These are phyloP conservation scores for Cossypha heuglini DNA, from an alignment of 2,797 vertebrate species.

Conservation along the genomic window DNA sequence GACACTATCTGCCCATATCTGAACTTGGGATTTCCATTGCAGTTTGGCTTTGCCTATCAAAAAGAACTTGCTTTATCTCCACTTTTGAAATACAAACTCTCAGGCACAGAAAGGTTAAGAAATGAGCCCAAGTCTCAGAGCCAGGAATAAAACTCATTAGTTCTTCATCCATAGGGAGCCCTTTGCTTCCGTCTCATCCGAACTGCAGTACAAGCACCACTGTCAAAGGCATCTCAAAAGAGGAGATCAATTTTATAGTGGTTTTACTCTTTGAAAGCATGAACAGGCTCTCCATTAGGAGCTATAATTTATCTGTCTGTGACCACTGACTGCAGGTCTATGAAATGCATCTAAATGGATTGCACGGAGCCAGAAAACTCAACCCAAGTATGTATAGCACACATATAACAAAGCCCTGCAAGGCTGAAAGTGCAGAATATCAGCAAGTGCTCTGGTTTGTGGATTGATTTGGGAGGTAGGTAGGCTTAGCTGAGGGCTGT, in stretches of 20 bases:
- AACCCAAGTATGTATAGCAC: not conserved
- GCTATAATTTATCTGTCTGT: constrained; percentile 53
- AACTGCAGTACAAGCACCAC: constrained; percentile 8
- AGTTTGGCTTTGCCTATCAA: not conserved
- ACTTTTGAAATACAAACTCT: not conserved
- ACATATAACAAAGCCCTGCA: constrained; percentile 6
- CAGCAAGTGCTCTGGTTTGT: constrained; percentile 35
- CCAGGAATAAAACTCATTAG: constrained; percentile 41
- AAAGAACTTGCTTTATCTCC: not conserved
- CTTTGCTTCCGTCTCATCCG: not conserved
- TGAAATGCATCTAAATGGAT: constrained; percentile 45
- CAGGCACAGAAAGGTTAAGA: constrained; percentile 6
- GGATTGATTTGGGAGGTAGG: constrained; percentile 42
- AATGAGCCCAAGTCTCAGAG: not conserved
- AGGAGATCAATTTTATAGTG: constrained; percentile 48
- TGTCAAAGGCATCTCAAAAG: constrained; percentile 51
- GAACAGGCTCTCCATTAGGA: constrained; percentile 46
- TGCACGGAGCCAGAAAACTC: not conserved
- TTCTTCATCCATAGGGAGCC: constrained; percentile 1
- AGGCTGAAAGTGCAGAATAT: constrained; percentile 33
- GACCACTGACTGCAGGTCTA: not conserved
- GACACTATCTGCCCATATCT: not conserved
- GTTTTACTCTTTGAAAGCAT: constrained; percentile 59
- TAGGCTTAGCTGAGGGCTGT: constrained; percentile 55
- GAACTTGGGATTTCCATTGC: not conserved